These are phyloP conservation scores for Zoanthus sansibaricus DNA, from an alignment of 92 coral and sea anemone genomes.

Conservation along the genomic window DNA sequence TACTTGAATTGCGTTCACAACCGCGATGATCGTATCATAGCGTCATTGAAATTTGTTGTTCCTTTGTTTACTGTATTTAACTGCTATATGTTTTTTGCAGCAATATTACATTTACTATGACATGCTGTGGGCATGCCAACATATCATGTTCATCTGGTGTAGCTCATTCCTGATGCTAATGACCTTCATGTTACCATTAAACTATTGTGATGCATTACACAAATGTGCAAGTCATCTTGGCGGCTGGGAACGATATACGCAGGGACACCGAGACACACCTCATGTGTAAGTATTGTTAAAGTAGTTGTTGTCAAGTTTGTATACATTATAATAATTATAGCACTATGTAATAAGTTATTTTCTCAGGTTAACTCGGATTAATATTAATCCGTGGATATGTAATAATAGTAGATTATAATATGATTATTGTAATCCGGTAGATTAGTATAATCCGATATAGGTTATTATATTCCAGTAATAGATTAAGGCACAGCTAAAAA, in stretches of 20 bases:
- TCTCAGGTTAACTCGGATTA: too few species aligned
- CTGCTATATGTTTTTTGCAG: conserved; percentile 55
- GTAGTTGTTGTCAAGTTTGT: not conserved
- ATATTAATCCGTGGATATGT: too few species aligned
- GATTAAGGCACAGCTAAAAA: too few species aligned
- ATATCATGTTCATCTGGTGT: conserved; percentile 91
- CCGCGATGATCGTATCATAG: too few species aligned
- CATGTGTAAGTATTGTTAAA: conserved; percentile 76
- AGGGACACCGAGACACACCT: conserved; percentile 91
- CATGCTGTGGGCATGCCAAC: conserved; percentile 99
- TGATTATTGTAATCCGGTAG: too few species aligned
- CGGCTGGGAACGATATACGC: conserved; percentile 88
- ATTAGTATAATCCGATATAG: too few species aligned
- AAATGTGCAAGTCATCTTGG: conserved; percentile 98
- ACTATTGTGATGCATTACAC: conserved; percentile 93
- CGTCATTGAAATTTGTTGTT: too few species aligned
- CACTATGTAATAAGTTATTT: too few species aligned
- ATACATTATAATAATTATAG: not conserved
- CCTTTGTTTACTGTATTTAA: too few species aligned
- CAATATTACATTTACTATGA: conserved; percentile 94
- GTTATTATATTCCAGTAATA: too few species aligned
- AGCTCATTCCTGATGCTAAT: conserved; percentile 91
- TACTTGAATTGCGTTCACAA: too few species aligned
- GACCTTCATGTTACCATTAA: conserved; percentile 91
- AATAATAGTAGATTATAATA: too few species aligned